A percentile compares a stretch with the other conserved stretches of the same genome.
Evolutionary conservation across 2,888 invertebrate genomes (phyloP).

Genomic region (Netelia fuscicornis): DNA sequence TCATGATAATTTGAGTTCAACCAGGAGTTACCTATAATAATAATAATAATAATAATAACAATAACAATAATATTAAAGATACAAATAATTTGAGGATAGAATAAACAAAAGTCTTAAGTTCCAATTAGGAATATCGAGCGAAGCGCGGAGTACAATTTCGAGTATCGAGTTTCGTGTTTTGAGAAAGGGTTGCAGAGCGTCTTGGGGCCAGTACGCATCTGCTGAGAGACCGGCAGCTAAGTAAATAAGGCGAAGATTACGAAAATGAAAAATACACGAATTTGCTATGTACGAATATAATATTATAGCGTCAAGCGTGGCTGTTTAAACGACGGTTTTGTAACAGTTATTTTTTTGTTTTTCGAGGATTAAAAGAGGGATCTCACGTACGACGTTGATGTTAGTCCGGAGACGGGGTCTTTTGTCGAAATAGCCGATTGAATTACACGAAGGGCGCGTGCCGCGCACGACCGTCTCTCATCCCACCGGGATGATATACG

Average conservation of each 20-base stretch:
- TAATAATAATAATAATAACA: not conserved
- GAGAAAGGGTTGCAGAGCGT: slow-evolving; percentile 70
- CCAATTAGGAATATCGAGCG: slow-evolving; percentile 45
- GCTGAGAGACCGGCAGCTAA: slow-evolving; percentile 74
- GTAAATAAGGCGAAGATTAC: slow-evolving; percentile 76
- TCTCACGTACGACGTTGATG: slow-evolving; percentile 47
- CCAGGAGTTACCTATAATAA: not conserved
- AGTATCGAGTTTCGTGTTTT: slow-evolving; percentile 74
- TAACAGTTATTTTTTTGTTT: slow-evolving; percentile 73
- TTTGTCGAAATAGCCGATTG: slow-evolving; percentile 82
- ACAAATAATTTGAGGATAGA: not conserved
- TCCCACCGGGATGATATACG: slow-evolving; percentile 36
- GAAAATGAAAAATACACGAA: slow-evolving; percentile 65
- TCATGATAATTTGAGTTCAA: not conserved
- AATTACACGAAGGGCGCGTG: slow-evolving; percentile 83
- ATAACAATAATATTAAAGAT: not conserved
- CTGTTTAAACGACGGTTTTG: slow-evolving; percentile 67
- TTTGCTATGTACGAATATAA: slow-evolving; percentile 15
- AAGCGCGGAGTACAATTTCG: not conserved
- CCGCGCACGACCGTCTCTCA: slow-evolving; percentile 72
- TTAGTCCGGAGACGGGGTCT: slow-evolving; percentile 70
- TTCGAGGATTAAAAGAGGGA: slow-evolving; percentile 66
- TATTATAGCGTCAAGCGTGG: slow-evolving; percentile 13
- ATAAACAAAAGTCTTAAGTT: slow-evolving; percentile 30
- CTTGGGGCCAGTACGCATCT: slow-evolving; percentile 70